These are phyloP conservation scores for Neotragus moschatus DNA, from an alignment of 2,113 vertebrate genomes.

Conservation along the genomic window DNA sequence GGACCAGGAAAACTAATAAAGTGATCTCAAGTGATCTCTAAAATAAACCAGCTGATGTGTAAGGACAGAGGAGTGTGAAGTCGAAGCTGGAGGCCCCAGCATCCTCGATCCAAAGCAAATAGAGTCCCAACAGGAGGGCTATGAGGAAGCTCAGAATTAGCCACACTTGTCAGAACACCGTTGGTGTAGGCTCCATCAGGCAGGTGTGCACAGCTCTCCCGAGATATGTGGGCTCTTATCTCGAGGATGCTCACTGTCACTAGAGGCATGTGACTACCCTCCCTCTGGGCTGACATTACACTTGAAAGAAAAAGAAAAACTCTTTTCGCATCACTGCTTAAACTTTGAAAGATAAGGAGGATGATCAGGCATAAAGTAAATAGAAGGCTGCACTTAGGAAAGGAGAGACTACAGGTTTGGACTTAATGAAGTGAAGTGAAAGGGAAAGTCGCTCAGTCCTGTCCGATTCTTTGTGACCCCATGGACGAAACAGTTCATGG, in stretches of 20 bases:
- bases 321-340: background rate
- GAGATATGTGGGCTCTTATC: background rate
- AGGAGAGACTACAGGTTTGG: background rate
- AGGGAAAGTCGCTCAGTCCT: background rate
- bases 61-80: background rate
- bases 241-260: background rate
- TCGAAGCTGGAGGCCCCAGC: background rate
- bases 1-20: constrained; percentile 9
- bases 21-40: constrained; percentile 26
- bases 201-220: background rate
- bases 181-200: background rate
- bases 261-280: background rate
- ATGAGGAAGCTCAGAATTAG: background rate
- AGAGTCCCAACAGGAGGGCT: background rate
- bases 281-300: background rate
- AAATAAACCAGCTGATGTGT: background rate
- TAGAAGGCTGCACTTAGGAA: background rate
- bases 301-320: background rate
- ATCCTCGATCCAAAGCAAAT: constrained; percentile 35
- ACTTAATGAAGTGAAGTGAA: background rate
- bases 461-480: background rate
- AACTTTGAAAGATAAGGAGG: background rate
- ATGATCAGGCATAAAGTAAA: background rate
- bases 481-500: background rate
- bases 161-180: background rate